Percentiles rank a stretch among this genome's conserved stretches.
These are phyloP conservation scores for Agrotis exclamationis DNA, from an alignment of 2,888 invertebrate genomes.

Conservation along the genomic window DNA sequence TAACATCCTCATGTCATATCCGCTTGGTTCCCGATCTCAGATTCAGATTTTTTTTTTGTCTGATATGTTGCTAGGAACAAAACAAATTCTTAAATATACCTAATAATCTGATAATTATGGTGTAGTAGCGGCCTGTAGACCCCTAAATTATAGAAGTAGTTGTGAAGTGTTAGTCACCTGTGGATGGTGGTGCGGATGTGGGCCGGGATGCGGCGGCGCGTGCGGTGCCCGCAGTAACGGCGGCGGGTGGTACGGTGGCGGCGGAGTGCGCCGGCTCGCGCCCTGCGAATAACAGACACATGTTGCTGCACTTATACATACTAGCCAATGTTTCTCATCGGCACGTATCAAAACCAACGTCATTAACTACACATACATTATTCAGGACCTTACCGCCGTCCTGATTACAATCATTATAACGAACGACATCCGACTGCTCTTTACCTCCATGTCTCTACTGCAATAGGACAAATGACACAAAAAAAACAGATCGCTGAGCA, in stretches of 20 bases:
- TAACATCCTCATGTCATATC: too few species aligned
- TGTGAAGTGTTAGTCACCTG: constrained; percentile 72
- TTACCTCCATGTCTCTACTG: constrained; percentile 62
- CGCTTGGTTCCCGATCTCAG: too few species aligned
- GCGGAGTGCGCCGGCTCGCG: constrained; percentile 93
- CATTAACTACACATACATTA: constrained; percentile 60
- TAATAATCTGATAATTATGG: too few species aligned
- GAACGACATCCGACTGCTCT: constrained; percentile 52
- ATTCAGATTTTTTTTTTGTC: too few species aligned
- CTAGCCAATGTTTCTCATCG: constrained; percentile 51
- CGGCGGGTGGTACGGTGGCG: constrained; percentile 94
- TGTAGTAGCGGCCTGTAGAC: too few species aligned
- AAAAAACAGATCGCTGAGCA: constrained; percentile 79
- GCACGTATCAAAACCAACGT: constrained; percentile 51
- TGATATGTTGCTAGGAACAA: too few species aligned
- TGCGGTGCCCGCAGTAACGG: constrained; percentile 83
- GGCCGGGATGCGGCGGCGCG: constrained; percentile 72
- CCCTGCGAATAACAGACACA: constrained; percentile 83
- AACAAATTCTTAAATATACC: too few species aligned
- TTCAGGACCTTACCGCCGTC: constrained; percentile 65
- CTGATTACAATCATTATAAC: constrained; percentile 65
- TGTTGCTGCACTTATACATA: constrained; percentile 64
- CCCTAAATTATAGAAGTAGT: too few species aligned
- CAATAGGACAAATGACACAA: constrained; percentile 63
- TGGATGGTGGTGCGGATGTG: constrained; percentile 78